Evolutionary conservation across 2,113 vertebrate genomes (phyloP).

Genomic region (Alligator mississippiensis): DNA sequence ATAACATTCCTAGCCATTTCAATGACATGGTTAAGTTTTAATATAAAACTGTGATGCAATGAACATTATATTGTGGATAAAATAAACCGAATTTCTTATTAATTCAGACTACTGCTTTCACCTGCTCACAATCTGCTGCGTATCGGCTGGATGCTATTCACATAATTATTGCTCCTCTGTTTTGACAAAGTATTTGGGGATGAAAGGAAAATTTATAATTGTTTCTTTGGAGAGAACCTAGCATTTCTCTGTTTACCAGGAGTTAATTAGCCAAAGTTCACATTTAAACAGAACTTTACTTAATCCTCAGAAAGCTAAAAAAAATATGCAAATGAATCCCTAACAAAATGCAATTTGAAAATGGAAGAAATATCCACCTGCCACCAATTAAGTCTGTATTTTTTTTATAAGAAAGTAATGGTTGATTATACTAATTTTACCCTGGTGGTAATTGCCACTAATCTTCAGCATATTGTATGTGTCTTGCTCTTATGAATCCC

Average conservation of each 20-base stretch:
- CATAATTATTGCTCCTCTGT: conserved; percentile 1
- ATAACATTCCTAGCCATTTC: not conserved
- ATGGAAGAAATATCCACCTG: conserved; percentile 57
- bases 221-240: conserved; percentile 23
- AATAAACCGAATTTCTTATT: not conserved
- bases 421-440: conserved; percentile 74
- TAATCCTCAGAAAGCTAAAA: conserved; percentile 34
- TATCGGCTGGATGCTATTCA: not conserved
- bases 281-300: conserved; percentile 53
- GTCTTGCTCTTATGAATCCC: conserved; percentile 69
- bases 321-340: conserved; percentile 44
- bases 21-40: not conserved
- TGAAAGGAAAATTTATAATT: conserved; percentile 28
- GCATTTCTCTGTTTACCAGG: conserved; percentile 38
- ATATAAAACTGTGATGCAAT: not conserved
- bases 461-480: conserved; percentile 72
- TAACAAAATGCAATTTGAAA: conserved; percentile 37
- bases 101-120: not conserved
- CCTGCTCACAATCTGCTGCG: not conserved
- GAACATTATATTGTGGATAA: not conserved
- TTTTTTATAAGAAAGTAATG: conserved; percentile 63
- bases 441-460: conserved; percentile 72
- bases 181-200: conserved; percentile 27
- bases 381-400: conserved; percentile 60
- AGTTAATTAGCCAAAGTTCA: conserved; percentile 60